phyloP scores from a whole-genome alignment of 2,888 invertebrate species.

The Cataglyphis altisquamis region DNA sequence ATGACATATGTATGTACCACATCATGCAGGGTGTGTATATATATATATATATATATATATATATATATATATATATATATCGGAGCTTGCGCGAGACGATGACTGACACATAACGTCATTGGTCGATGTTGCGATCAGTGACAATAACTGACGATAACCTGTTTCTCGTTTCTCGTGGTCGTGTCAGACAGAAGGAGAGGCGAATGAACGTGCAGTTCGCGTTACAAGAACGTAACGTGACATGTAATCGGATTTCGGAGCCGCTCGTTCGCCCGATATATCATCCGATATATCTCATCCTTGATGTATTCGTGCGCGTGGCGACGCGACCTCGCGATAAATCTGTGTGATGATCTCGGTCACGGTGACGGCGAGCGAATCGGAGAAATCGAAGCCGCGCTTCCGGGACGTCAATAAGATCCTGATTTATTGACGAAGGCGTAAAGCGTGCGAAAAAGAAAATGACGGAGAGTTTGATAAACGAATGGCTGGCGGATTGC shows the following conservation, averaged over 20 bases:
- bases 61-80: background rate
- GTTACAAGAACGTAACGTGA: background rate
- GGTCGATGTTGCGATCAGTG: background rate
- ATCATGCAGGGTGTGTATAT: no score
- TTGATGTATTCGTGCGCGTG: constrained; percentile 26
- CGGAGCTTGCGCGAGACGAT: background rate
- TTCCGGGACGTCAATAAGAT: constrained; percentile 54
- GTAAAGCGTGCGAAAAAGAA: constrained; percentile 70
- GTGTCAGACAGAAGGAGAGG: background rate
- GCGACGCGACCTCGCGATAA: background rate
- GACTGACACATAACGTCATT: background rate
- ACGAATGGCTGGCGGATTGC: constrained; percentile 94
- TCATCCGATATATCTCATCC: background rate
- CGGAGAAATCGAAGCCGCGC: constrained; percentile 49
- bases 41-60: background rate
- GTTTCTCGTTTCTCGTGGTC: background rate
- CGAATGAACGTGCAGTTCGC: background rate
- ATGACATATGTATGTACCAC: no score
- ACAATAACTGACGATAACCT: constrained; percentile 8
- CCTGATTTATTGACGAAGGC: constrained; percentile 71
- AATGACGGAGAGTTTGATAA: constrained; percentile 88
- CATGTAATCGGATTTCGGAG: background rate
- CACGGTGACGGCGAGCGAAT: constrained; percentile 29
- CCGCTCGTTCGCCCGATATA: background rate
- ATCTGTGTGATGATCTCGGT: constrained; percentile 48